Conservation (phyloP, 2,797 vertebrate genomes). For the Ctenopoma multispine region DNA sequence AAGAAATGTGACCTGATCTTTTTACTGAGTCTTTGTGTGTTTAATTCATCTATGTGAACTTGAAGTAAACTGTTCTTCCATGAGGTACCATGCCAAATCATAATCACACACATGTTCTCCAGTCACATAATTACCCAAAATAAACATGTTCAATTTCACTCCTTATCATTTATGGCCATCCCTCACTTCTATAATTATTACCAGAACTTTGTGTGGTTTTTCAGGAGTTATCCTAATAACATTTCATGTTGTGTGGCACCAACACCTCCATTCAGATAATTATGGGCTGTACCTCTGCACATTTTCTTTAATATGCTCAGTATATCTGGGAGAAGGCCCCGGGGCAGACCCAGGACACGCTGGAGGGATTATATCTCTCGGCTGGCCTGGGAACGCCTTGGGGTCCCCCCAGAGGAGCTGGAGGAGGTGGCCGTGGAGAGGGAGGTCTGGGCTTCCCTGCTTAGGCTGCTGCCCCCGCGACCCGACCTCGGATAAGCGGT, state of each 20-base stretch:
- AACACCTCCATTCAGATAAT: slow-evolving; percentile 10
- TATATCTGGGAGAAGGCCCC: no score
- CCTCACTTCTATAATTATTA: slow-evolving; percentile 38
- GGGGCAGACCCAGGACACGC: no score
- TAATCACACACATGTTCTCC: slow-evolving; percentile 41
- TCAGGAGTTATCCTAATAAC: slow-evolving; percentile 33
- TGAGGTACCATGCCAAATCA: slow-evolving; percentile 27
- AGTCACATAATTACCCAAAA: slow-evolving; percentile 31
- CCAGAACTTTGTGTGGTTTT: slow-evolving; percentile 31
- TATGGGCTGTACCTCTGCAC: slow-evolving; percentile 12
- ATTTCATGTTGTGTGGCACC: slow-evolving; percentile 22
- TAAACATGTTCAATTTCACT: slow-evolving; percentile 44
- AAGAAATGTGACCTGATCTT: slow-evolving; percentile 84
- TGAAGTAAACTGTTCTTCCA: neutral
- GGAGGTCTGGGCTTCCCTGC: no score
- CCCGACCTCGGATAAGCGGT: no score
- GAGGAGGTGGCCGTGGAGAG: no score
- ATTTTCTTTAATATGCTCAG: slow-evolving; percentile 15
- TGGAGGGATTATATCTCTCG: no score
- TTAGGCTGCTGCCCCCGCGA: no score
- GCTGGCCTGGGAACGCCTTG: no score
- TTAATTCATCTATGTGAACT: slow-evolving; percentile 22
- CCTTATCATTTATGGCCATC: slow-evolving; percentile 55
- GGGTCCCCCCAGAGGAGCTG: no score
- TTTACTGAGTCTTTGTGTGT: slow-evolving; percentile 68